Conservation (phyloP, 2,888 invertebrate genomes). For the Tiliacea citrago region DNA sequence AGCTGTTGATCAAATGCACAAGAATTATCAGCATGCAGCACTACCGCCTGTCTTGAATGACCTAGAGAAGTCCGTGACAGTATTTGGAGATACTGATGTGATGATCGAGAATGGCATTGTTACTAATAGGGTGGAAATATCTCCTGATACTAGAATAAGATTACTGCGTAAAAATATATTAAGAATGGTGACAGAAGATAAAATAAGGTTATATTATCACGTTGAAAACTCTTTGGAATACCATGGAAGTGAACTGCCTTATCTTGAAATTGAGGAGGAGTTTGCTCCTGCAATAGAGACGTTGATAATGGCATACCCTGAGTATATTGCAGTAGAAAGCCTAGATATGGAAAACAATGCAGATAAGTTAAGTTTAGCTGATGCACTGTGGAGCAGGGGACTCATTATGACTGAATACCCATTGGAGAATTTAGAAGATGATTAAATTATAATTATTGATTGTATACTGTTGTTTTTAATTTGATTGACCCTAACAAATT, state of each 20-base stretch:
- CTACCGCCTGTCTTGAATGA: constrained; percentile 95
- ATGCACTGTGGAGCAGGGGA: constrained; percentile 95
- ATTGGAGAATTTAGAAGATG: constrained; percentile 86
- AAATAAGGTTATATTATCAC: constrained; percentile 94
- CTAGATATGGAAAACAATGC: constrained; percentile 92
- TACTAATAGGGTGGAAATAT: constrained; percentile 92
- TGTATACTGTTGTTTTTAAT: constrained; percentile 3
- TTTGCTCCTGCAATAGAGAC: constrained; percentile 93
- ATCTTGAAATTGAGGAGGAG: constrained; percentile 93
- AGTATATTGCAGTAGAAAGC: constrained; percentile 93
- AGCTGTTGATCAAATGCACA: constrained; percentile 96
- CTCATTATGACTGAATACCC: constrained; percentile 94
- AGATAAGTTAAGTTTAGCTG: constrained; percentile 92
- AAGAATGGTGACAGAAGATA: constrained; percentile 92
- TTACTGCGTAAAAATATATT: constrained; percentile 90
- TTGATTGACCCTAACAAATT: constrained; percentile 2
- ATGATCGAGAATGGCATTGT: constrained; percentile 92
- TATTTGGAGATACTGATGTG: constrained; percentile 93
- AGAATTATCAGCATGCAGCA: constrained; percentile 95
- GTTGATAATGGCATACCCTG: constrained; percentile 94
- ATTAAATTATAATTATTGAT: constrained; percentile 69
- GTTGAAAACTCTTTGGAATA: constrained; percentile 96
- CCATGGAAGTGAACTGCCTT: constrained; percentile 94
- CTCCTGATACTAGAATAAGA: constrained; percentile 92
- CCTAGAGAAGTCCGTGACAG: constrained; percentile 93